Evolutionary conservation across 2,113 vertebrate genomes (phyloP).

Genomic region (Zonotrichia leucophrys): DNA sequence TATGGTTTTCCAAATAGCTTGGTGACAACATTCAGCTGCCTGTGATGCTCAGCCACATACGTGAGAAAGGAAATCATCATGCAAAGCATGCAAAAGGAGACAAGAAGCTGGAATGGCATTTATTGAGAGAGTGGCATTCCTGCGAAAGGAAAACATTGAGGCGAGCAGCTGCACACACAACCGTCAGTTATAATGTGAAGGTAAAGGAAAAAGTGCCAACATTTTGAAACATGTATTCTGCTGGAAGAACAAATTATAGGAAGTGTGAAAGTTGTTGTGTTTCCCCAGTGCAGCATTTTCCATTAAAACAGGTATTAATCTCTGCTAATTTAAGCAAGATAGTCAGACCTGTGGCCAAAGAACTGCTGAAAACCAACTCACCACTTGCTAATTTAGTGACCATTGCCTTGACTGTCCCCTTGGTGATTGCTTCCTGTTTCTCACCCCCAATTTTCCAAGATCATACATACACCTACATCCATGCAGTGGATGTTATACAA

Average conservation of each 20-base stretch:
- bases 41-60: slow-evolving; percentile 82
- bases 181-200: slow-evolving; percentile 73
- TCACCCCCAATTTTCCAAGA: slow-evolving; percentile 58
- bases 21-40: slow-evolving; percentile 82
- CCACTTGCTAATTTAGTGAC: slow-evolving; percentile 67
- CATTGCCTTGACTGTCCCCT: slow-evolving; percentile 64
- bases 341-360: slow-evolving; percentile 61
- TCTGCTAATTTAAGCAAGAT: slow-evolving; percentile 67
- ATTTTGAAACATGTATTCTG: slow-evolving; percentile 70
- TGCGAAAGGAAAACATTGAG: slow-evolving; percentile 80
- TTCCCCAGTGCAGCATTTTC: slow-evolving; percentile 72
- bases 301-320: slow-evolving; percentile 63
- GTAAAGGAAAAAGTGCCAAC: slow-evolving; percentile 69
- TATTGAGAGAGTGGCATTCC: slow-evolving; percentile 79
- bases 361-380: slow-evolving; percentile 61
- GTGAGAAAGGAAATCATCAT: slow-evolving; percentile 77
- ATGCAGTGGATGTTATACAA: slow-evolving; percentile 44
- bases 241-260: slow-evolving; percentile 71
- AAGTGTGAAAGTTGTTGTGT: slow-evolving; percentile 89
- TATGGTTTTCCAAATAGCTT: slow-evolving; percentile 74
- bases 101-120: slow-evolving; percentile 73
- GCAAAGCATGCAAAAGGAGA: slow-evolving; percentile 79
- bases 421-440: slow-evolving; percentile 56
- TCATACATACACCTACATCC: slow-evolving; percentile 64
- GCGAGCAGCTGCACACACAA: slow-evolving; percentile 72